Evolutionary conservation across 2,113 vertebrate genomes (phyloP).

Genomic region (Nothoprocta perdicaria): DNA sequence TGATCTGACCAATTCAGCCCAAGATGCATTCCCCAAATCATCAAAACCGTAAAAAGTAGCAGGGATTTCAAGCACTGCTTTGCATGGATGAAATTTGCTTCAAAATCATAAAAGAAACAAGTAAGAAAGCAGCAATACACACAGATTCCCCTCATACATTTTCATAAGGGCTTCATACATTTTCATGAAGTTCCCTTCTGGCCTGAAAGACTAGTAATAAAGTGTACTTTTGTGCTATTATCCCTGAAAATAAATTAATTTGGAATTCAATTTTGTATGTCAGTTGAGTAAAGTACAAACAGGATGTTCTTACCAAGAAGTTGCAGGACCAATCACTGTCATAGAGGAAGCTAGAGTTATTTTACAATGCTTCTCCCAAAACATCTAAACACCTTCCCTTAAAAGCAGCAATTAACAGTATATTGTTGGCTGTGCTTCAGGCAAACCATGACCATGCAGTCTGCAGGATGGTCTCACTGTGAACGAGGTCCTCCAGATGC

Average conservation of each 20-base stretch:
- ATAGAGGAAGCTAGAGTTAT: neutral
- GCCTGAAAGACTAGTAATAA: neutral
- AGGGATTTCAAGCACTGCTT: neutral
- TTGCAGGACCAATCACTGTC: neutral
- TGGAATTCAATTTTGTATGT: neutral
- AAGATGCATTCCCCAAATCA: neutral
- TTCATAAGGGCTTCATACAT: neutral
- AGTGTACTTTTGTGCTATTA: neutral
- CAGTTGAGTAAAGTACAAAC: neutral
- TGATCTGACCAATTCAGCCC: neutral
- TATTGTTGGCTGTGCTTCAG: accelerated
- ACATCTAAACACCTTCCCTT: neutral
- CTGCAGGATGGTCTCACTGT: neutral
- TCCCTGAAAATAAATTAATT: neutral
- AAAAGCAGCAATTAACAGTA: neutral
- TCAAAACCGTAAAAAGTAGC: neutral
- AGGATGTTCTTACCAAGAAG: neutral
- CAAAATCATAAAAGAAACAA: neutral
- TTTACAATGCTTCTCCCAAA: neutral
- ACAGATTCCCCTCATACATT: neutral
- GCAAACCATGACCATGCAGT: neutral
- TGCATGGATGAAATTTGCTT: neutral
- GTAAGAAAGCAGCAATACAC: neutral
- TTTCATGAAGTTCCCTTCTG: neutral
- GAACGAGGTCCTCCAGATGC: neutral